Conservation (phyloP, 2,888 invertebrate genomes). For the Epinotia brunnichana region DNA sequence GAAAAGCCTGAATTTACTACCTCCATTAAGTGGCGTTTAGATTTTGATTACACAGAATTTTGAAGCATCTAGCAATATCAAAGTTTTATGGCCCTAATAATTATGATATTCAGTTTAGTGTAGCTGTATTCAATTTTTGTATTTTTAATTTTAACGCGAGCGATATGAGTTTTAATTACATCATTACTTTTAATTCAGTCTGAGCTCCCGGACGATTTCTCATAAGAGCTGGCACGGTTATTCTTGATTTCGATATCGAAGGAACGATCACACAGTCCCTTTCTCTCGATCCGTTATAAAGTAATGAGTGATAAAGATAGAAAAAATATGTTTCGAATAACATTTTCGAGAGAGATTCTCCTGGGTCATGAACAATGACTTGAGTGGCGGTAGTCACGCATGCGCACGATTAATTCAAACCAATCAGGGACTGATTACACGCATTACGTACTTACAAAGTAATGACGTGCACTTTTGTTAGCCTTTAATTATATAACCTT, state of each 20-base stretch:
- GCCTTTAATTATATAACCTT: constrained; percentile 52
- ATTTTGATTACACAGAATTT: constrained; percentile 46
- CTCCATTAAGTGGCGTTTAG: constrained; percentile 60
- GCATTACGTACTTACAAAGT: constrained; percentile 74
- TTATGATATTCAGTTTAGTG: constrained; percentile 35
- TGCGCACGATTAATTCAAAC: constrained; percentile 82
- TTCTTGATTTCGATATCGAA: not conserved
- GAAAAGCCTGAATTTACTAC: constrained; percentile 65
- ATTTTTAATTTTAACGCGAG: constrained; percentile 55
- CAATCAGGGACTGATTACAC: constrained; percentile 82
- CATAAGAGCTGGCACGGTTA: constrained; percentile 60
- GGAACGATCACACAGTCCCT: not conserved
- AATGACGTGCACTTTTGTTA: constrained; percentile 51
- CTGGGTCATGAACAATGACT: constrained; percentile 59
- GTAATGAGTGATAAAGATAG: constrained; percentile 11
- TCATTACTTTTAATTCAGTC: constrained; percentile 79
- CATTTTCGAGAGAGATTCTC: constrained; percentile 2
- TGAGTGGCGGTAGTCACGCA: constrained; percentile 80
- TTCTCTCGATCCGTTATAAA: not conserved
- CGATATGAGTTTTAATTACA: constrained; percentile 77
- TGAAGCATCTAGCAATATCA: constrained; percentile 32
- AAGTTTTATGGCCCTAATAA: constrained; percentile 41
- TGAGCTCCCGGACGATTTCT: constrained; percentile 69
- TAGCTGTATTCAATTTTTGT: constrained; percentile 19
- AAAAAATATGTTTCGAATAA: not conserved